These are phyloP conservation scores for Zygaena filipendulae DNA, from an alignment of 2,888 invertebrate genomes.

Conservation along the genomic window DNA sequence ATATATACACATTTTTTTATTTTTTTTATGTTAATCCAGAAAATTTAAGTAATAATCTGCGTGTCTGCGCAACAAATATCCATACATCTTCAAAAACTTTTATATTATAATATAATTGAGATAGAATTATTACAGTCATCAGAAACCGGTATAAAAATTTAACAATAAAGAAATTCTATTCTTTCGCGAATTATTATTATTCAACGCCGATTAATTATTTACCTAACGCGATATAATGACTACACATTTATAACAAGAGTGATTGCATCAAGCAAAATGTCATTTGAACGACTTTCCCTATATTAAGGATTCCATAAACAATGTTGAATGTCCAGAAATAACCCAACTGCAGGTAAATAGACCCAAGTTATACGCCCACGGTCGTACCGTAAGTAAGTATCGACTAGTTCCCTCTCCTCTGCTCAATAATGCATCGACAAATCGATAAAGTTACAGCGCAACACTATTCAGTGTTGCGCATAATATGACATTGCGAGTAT, in stretches of 20 bases:
- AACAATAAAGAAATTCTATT: too few species aligned
- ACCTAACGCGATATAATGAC: too few species aligned
- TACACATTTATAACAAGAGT: constrained; percentile 18
- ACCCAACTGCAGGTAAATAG: constrained; percentile 38
- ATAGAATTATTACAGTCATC: too few species aligned
- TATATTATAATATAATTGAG: too few species aligned
- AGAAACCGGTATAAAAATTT: too few species aligned
- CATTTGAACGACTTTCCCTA: constrained; percentile 28
- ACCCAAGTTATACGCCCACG: constrained; percentile 27
- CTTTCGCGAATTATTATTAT: too few species aligned
- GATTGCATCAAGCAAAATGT: constrained; percentile 39
- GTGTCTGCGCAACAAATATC: too few species aligned
- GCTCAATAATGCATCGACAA: constrained; percentile 54
- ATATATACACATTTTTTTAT: too few species aligned
- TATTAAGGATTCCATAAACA: constrained; percentile 60
- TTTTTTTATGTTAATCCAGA: too few species aligned
- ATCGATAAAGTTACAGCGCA: constrained; percentile 45
- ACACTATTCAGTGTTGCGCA: constrained; percentile 29
- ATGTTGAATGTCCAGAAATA: constrained; percentile 46
- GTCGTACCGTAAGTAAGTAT: constrained; percentile 22
- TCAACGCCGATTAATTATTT: too few species aligned
- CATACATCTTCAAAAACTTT: too few species aligned
- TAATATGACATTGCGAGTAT: neutral
- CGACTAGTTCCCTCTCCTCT: constrained; percentile 30
- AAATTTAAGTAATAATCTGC: too few species aligned